phyloP scores from a whole-genome alignment of 2,888 invertebrate genomes.

The Papilio demoleus region DNA sequence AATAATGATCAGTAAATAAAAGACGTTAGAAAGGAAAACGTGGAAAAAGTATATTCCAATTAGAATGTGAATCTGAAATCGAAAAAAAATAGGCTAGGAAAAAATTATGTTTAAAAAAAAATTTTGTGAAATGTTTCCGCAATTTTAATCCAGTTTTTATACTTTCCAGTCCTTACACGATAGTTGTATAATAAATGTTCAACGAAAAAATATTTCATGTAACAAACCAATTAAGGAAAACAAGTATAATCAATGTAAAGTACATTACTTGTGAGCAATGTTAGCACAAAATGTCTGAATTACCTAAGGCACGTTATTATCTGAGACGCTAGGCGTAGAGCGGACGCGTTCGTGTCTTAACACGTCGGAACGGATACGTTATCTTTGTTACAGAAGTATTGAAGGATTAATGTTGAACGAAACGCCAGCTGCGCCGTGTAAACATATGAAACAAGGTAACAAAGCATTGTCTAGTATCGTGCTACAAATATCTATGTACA shows the following conservation, averaged over 20 bases:
- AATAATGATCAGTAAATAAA: no score
- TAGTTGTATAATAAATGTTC: background rate
- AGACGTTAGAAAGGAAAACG: background rate
- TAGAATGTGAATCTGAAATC: background rate
- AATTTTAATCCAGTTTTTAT: background rate
- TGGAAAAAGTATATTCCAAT: background rate
- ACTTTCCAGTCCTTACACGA: background rate
- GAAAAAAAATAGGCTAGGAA: no score
- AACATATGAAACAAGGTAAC: conserved; percentile 35
- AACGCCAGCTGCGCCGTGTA: conserved; percentile 30
- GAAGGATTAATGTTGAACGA: conserved; percentile 38
- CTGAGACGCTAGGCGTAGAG: conserved; percentile 22
- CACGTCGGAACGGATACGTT: conserved; percentile 37
- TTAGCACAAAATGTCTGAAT: conserved; percentile 21
- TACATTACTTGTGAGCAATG: background rate
- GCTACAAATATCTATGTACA: background rate
- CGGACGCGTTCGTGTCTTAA: conserved; percentile 37
- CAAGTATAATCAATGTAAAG: conserved; percentile 11
- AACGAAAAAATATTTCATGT: background rate
- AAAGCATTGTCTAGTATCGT: conserved; percentile 30
- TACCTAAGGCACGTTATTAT: conserved; percentile 30
- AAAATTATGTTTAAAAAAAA: no score
- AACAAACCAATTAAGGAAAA: conserved; percentile 8
- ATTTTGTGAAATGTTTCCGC: no score
- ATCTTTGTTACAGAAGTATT: conserved; percentile 40